Conservation (phyloP, 2,797 vertebrate genomes). For the Alosa sapidissima region DNA sequence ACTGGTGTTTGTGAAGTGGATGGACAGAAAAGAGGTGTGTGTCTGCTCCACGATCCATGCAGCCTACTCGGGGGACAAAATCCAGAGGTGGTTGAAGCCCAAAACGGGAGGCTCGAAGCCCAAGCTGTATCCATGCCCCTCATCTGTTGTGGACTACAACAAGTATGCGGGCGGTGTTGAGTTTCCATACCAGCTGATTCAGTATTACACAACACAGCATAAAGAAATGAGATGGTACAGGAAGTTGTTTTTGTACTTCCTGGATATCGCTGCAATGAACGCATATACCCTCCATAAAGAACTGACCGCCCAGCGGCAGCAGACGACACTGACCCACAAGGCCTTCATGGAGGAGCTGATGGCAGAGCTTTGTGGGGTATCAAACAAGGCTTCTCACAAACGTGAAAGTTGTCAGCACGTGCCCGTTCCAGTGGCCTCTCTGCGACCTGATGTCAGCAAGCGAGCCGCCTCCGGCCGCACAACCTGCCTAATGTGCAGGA, state of each 20-base stretch:
- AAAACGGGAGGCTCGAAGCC: background rate
- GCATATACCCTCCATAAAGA: constrained; percentile 46
- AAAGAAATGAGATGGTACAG: constrained; percentile 43
- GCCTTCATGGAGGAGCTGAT: background rate
- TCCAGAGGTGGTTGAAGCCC: constrained; percentile 30
- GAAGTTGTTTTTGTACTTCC: constrained; percentile 45
- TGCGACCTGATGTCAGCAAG: background rate
- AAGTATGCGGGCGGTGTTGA: constrained; percentile 38
- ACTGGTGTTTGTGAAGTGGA: constrained; percentile 29
- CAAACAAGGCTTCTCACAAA: background rate
- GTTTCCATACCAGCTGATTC: constrained; percentile 38
- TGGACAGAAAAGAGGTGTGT: constrained; percentile 33
- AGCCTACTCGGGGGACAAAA: background rate
- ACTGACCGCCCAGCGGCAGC: background rate
- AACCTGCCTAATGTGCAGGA: background rate
- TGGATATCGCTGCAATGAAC: constrained; percentile 51
- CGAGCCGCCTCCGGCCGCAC: background rate
- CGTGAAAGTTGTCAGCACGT: background rate
- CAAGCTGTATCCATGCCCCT: constrained; percentile 28
- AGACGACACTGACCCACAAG: constrained; percentile 34
- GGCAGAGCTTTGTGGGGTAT: background rate
- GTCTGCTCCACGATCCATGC: constrained; percentile 45
- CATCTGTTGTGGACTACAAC: constrained; percentile 38
- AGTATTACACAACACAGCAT: constrained; percentile 41
- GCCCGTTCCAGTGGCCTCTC: background rate